A percentile compares a stretch with the other conserved stretches of the same genome.
phyloP scores from a whole-genome alignment of 2,888 invertebrate species.

The Xylocampa areola region DNA sequence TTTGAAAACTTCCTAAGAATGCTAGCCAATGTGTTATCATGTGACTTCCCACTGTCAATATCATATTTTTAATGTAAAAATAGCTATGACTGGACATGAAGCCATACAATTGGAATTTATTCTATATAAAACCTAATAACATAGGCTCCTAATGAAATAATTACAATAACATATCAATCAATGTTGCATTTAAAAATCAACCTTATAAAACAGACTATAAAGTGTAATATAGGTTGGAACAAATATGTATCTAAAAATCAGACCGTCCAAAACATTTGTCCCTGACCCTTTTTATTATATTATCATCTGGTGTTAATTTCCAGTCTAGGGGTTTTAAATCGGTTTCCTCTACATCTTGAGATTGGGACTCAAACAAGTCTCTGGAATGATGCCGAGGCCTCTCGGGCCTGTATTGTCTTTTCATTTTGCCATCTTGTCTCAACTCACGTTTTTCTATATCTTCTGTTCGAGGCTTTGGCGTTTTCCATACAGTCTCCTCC shows the following conservation, averaged over 20 bases:
- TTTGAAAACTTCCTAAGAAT: slow-evolving; percentile 49
- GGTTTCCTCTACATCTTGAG: slow-evolving; percentile 74
- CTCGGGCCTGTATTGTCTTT: slow-evolving; percentile 60
- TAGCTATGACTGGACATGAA: slow-evolving; percentile 56
- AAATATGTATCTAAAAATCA: slow-evolving; percentile 70
- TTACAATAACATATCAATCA: slow-evolving; percentile 17
- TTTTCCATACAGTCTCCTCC: slow-evolving; percentile 72
- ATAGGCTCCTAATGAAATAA: slow-evolving; percentile 39
- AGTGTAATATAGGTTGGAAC: slow-evolving; percentile 51
- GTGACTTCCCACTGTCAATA: slow-evolving; percentile 53
- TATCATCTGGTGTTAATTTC: slow-evolving; percentile 79
- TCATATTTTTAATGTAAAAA: slow-evolving; percentile 57
- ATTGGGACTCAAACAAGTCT: slow-evolving; percentile 83
- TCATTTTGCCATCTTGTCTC: slow-evolving; percentile 51
- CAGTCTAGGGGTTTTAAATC: slow-evolving; percentile 71
- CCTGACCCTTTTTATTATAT: slow-evolving; percentile 76
- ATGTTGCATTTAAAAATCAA: slow-evolving; percentile 25
- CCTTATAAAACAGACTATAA: slow-evolving; percentile 28
- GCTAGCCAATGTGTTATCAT: slow-evolving; percentile 49
- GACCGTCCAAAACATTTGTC: slow-evolving; percentile 80
- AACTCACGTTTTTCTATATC: slow-evolving; percentile 58
- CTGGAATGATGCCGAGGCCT: slow-evolving; percentile 73
- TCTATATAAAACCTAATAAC: slow-evolving; percentile 45
- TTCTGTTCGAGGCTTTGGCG: slow-evolving; percentile 64
- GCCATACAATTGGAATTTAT: slow-evolving; percentile 54